Evolutionary conservation across 2,888 invertebrate species (phyloP), one percentile per base, ranked within the genome.

Genomic region (Catocala sponsa): DNA sequence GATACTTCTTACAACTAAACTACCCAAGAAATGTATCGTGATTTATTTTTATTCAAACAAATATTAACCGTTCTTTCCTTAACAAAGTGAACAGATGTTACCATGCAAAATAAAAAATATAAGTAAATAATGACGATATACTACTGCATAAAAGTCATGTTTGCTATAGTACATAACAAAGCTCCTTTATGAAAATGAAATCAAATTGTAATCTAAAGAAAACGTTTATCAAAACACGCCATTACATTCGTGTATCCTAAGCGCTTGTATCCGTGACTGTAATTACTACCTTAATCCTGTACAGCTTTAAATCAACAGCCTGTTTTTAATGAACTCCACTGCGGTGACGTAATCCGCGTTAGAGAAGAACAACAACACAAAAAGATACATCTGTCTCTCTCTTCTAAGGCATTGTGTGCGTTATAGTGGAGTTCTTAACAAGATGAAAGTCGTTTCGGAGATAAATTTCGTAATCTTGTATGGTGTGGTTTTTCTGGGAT

Each of bases 241-340:
- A 43, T 25, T 61, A 48, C 60, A 63, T 7, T 54, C 61, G 49
- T 54, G n/a, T 69, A 64, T 60, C 44, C 63, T 51, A 52, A 63
- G 50, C 52, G 55, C 67, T 70, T 73, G 67, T 55, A 73, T 63
- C 53, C 56, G 52, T 55, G 59, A 59, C 69, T 72, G 65, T 76
- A 79, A 79, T 79, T 76, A 76, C 68, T 57, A 58, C 44, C 60
- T 60, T 65, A 70, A 70, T 70, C 65, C 64, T 63, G 63, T 70
- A 11, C 54, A 66, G 64, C 53, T 74, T 70, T 76, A 72, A 76
- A 76, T 76, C 72, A 76, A 77, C 77, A 79, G 63, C 65, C 68
- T 74, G 67, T 74, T 79, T 76, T 72, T 71, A 76, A 80, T 72
- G 65, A 76, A 70, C 70, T 62, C 49, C 32, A 41, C 53, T 61